Evolutionary conservation across 2,797 vertebrate species (phyloP), one percentile per base, ranked within the genome.

Genomic region (Pogoniulus pusillus): DNA sequence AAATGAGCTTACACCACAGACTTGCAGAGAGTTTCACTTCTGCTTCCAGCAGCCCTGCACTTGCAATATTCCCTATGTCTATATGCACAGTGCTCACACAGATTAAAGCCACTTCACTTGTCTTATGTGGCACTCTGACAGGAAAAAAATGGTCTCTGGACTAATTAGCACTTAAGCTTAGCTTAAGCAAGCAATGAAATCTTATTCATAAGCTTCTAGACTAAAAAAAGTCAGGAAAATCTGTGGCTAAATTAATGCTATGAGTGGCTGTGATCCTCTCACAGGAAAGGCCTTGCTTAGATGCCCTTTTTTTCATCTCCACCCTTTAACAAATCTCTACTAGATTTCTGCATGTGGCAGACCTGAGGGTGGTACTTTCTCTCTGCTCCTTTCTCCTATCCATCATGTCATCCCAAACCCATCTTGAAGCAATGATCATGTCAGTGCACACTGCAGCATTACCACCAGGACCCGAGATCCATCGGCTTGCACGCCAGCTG

Each of bases 401-500:
- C 73, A n/a, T 53, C 82, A 30, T 2, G 29, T 51, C 82, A 90
- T 45, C 70, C 86, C 75, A 81, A 82, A 34, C 88, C 91, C 88
- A 91, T 90, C 82, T 41, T 85, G 84, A 81, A 95, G 94, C 84
- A 83, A 39, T 85, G 90, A 85, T 87, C 32, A 10, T 59, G 86
- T 78, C 82, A 87, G 79, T 64, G 90, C 90, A 81, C 26, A 22
- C 72, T 87, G 90, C 88, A 90, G 84, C 86, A 66, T 72, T 72
- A 72, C 83, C 59, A 59, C 70, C 0, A 92, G 84, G 72, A 90
- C 72, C 81, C 85, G 51, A 80, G 73, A 66, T 93, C 91, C 90
- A 60, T 19, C 63, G 49, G 92, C 53, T 65, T 37, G 51, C 41
- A 59, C 6, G 88, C 90, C 92, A 96, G 85, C 91, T 94, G 94